Conservation (phyloP, 2,113 vertebrate species). For the Dromaius novaehollandiae region DNA sequence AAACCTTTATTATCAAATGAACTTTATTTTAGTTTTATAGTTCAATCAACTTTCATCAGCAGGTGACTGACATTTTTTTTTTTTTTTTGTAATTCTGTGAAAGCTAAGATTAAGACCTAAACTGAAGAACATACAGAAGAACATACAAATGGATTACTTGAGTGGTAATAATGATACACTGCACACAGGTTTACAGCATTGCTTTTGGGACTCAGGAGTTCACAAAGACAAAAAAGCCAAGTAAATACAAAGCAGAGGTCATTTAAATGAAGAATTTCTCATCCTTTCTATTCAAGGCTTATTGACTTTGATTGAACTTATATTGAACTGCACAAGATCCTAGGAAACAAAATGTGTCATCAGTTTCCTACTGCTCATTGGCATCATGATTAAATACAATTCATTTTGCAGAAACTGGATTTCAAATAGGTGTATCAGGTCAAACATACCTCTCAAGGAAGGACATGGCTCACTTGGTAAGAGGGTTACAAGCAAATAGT, state of each 20-base stretch:
- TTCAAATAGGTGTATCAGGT: neutral
- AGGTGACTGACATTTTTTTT: neutral
- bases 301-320: neutral
- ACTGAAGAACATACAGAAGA: neutral
- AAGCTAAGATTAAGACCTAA: neutral
- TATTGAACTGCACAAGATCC: neutral
- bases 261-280: slow-evolving; percentile 2
- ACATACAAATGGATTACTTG: accelerated
- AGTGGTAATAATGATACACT: neutral
- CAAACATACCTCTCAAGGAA: neutral
- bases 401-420: neutral
- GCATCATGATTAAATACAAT: neutral
- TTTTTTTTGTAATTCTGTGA: neutral
- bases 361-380: neutral
- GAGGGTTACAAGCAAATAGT: neutral
- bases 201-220: neutral
- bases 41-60: neutral
- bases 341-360: neutral
- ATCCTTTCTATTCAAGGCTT: neutral
- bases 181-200: neutral
- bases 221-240: neutral
- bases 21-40: neutral
- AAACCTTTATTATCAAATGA: neutral
- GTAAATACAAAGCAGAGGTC: neutral
- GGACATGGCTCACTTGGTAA: neutral